phyloP scores from a whole-genome alignment of 1,140 invertebrate species.

The Musca domestica region DNA sequence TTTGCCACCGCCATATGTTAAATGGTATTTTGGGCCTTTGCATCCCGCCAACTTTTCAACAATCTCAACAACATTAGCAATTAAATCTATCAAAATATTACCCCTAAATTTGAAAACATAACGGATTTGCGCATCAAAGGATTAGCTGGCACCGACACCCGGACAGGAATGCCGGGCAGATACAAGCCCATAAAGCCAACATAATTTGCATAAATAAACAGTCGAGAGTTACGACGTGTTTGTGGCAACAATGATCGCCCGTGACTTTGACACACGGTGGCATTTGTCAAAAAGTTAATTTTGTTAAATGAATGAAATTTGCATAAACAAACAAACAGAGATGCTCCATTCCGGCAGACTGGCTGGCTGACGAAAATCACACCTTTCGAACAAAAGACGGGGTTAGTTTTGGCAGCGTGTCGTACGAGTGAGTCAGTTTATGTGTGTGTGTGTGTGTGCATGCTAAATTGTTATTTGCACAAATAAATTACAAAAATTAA shows the following conservation, averaged over 20 bases:
- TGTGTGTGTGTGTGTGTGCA: too few species aligned
- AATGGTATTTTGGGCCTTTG: too few species aligned
- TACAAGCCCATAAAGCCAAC: conserved; percentile 33
- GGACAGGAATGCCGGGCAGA: conserved; percentile 17
- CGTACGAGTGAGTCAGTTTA: too few species aligned
- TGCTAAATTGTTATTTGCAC: conserved; percentile 6
- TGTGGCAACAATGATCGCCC: conserved; percentile 30
- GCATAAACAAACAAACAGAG: too few species aligned
- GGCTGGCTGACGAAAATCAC: conserved; percentile 5
- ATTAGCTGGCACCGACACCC: not conserved
- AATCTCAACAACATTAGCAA: conserved; percentile 13
- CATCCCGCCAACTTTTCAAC: not conserved
- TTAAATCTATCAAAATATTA: not conserved
- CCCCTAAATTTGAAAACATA: not conserved
- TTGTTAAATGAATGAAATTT: too few species aligned
- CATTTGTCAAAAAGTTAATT: too few species aligned
- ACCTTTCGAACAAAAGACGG: too few species aligned
- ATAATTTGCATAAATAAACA: conserved; percentile 27
- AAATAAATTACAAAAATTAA: conserved; percentile 17
- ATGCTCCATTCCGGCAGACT: not conserved
- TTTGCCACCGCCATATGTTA: too few species aligned
- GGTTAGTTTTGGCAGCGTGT: too few species aligned
- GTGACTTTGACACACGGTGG: too few species aligned
- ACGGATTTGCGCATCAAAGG: not conserved
- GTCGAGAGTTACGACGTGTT: not conserved